Percentiles rank a stretch among this genome's conserved stretches.
phyloP scores from a whole-genome alignment of 1,140 invertebrate species.

The Drosophila nasuta region DNA sequence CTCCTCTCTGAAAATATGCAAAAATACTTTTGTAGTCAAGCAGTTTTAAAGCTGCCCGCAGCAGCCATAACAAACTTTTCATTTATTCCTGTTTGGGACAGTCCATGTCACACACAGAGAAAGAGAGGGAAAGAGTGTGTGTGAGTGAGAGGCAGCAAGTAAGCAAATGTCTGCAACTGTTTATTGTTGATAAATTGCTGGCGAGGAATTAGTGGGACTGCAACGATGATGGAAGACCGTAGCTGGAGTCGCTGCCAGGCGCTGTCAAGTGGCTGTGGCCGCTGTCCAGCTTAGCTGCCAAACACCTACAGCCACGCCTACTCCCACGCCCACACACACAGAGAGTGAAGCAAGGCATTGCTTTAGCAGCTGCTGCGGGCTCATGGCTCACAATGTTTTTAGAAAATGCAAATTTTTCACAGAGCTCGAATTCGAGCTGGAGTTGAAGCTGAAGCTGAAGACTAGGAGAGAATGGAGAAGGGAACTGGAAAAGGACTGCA shows the following conservation, averaged over 20 bases:
- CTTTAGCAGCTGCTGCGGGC: constrained; percentile 39
- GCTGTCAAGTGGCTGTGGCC: constrained; percentile 48
- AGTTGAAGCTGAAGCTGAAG: constrained; percentile 5
- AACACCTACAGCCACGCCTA: constrained; percentile 53
- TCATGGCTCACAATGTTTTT: constrained; percentile 58
- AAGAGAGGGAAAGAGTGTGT: background rate
- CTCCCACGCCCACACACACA: constrained; percentile 24
- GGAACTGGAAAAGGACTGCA: background rate
- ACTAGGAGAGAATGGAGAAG: background rate
- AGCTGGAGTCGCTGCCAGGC: constrained; percentile 20
- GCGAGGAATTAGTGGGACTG: constrained; percentile 79
- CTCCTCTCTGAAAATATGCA: constrained; percentile 14
- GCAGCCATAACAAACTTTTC: constrained; percentile 69
- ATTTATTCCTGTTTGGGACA: constrained; percentile 78
- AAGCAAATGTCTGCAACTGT: constrained; percentile 81
- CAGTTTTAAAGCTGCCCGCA: constrained; percentile 68
- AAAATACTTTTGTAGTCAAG: constrained; percentile 6
- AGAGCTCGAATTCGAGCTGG: constrained; percentile 15
- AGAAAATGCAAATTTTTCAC: constrained; percentile 76
- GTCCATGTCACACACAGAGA: constrained; percentile 61
- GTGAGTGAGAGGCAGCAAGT: constrained; percentile 35
- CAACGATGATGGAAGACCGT: constrained; percentile 78
- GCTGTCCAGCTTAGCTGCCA: constrained; percentile 40
- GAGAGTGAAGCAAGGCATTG: background rate
- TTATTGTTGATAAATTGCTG: constrained; percentile 83